Conservation (phyloP, 30 jellyfish, hydroid and myxozoan species). For the Haliclystus octoradiatus region DNA sequence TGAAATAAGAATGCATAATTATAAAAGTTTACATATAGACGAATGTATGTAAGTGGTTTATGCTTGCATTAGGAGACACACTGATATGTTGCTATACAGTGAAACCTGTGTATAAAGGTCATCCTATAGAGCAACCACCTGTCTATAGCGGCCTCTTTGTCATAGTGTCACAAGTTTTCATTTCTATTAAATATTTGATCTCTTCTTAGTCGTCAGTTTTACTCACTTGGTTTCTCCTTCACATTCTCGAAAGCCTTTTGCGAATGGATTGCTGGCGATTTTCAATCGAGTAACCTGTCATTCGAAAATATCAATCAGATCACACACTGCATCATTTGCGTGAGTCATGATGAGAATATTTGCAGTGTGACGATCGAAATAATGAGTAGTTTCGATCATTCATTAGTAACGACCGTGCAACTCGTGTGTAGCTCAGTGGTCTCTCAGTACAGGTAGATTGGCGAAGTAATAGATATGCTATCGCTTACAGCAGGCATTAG, state of each 20-base stretch:
- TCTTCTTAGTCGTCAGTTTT: too few relatives aligned
- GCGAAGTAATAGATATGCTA: too few relatives aligned
- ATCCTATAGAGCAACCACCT: neutral
- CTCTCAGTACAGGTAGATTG: neutral
- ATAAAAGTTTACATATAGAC: too few relatives aligned
- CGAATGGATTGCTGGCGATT: constrained; percentile 82
- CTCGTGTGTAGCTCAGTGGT: neutral
- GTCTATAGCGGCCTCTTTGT: too few relatives aligned
- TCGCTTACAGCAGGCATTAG: too few relatives aligned
- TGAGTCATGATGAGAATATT: neutral
- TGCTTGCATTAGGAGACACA: too few relatives aligned
- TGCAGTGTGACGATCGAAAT: neutral
- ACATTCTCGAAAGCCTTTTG: constrained; percentile 75
- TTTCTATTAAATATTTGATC: too few relatives aligned
- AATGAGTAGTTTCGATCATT: too few relatives aligned
- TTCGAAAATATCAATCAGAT: neutral
- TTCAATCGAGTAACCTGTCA: constrained; percentile 54
- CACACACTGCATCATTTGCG: neutral
- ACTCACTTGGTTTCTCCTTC: constrained; percentile 48
- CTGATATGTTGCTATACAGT: neutral
- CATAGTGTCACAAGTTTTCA: too few relatives aligned
- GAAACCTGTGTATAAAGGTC: neutral
- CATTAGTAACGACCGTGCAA: neutral
- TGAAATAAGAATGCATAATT: too few relatives aligned
- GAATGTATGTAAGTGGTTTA: too few relatives aligned